Evolutionary conservation across 2,113 vertebrate genomes (phyloP).

Genomic region (Megalops atlanticus): DNA sequence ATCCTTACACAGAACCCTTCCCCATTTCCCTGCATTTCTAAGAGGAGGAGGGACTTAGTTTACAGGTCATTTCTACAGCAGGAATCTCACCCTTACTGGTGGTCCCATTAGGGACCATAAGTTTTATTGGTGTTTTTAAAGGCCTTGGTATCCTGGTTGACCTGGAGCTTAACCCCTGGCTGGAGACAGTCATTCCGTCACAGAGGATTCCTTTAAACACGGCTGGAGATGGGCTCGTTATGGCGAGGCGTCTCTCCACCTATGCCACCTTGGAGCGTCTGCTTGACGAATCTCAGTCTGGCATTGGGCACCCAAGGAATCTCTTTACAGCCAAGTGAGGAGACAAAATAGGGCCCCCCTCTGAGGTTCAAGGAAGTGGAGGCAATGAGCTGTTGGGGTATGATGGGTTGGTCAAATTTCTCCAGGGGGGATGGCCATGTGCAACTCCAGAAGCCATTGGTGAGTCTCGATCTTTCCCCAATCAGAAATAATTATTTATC

Average conservation of each 20-base stretch:
- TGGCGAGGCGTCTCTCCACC: not conserved
- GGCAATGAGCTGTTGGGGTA: not conserved
- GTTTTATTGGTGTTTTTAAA: conserved; percentile 58
- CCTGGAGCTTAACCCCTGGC: conserved; percentile 46
- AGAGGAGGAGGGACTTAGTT: conserved; percentile 29
- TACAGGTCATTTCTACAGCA: conserved; percentile 29
- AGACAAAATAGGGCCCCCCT: not conserved
- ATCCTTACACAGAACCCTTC: too few species aligned
- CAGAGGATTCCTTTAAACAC: conserved; percentile 14
- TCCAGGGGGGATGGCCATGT: not conserved
- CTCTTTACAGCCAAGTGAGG: not conserved
- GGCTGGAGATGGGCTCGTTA: conserved; percentile 22
- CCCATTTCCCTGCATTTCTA: not conserved
- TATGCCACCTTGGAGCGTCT: not conserved
- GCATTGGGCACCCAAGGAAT: not conserved
- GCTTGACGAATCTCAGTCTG: not conserved
- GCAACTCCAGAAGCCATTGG: not conserved
- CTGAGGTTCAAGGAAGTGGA: not conserved
- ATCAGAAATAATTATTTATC: too few species aligned
- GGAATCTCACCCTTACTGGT: conserved; percentile 52
- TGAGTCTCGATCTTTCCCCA: too few species aligned
- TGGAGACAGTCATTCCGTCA: conserved; percentile 4
- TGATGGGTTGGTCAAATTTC: not conserved
- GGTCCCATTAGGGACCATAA: conserved; percentile 62
- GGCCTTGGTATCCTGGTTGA: conserved; percentile 50